Evolutionary conservation across 2,797 vertebrate genomes (phyloP).

Genomic region (Galago senegalensis): DNA sequence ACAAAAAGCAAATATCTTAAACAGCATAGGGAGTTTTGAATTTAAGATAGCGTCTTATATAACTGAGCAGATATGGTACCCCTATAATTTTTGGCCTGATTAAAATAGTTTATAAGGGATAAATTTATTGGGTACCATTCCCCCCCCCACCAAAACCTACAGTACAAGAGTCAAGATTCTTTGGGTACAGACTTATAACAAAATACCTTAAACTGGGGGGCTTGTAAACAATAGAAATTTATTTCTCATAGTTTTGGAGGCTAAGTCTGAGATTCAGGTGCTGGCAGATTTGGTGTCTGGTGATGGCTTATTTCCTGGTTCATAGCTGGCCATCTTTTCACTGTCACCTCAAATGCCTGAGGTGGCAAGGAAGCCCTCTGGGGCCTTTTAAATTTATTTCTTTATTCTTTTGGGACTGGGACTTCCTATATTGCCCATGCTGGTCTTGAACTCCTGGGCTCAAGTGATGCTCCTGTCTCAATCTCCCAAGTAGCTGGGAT

Average conservation of each 20-base stretch:
- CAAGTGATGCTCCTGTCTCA: not conserved
- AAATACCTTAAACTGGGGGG: not conserved
- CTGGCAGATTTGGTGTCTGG: not conserved
- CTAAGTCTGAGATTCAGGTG: not conserved
- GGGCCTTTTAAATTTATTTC: not conserved
- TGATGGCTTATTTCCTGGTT: no score
- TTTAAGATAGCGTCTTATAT: not conserved
- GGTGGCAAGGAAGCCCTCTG: not conserved
- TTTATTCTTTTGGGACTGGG: not conserved
- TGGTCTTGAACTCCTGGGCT: not conserved
- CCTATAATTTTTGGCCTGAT: not conserved
- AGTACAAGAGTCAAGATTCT: no score
- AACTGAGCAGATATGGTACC: not conserved
- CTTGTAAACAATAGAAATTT: not conserved
- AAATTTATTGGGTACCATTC: not conserved
- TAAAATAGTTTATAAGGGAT: conserved; percentile 32
- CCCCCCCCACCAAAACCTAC: no score
- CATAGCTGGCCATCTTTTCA: not conserved
- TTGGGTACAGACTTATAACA: not conserved
- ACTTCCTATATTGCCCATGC: not conserved
- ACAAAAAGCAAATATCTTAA: not conserved
- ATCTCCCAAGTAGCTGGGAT: not conserved
- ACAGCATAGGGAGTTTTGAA: not conserved
- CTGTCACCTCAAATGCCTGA: not conserved
- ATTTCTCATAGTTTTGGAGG: not conserved